phyloP scores from a whole-genome alignment of 1,140 invertebrate genomes.

The Pteromalus puparum region DNA sequence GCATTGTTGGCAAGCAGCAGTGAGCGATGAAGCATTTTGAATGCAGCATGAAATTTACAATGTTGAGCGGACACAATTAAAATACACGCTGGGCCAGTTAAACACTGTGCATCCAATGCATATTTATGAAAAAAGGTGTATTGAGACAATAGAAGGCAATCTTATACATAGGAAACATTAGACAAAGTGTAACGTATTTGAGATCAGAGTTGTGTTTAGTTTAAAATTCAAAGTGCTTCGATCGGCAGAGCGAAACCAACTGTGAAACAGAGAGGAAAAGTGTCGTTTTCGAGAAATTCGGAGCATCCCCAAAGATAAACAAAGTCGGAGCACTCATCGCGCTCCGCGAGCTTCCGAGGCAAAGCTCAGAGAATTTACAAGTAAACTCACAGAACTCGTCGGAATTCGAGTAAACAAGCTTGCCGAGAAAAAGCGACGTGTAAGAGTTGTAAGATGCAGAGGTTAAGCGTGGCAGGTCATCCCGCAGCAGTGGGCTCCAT shows the following conservation, averaged over 20 bases:
- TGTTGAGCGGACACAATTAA: slow-evolving; percentile 7
- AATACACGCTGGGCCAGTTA: slow-evolving; percentile 19
- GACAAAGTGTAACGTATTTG: not conserved
- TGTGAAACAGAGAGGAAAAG: not conserved
- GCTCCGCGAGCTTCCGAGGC: not conserved
- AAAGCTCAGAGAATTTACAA: not conserved
- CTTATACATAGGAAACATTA: slow-evolving; percentile 31
- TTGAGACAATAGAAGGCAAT: slow-evolving; percentile 47
- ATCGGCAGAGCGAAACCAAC: not conserved
- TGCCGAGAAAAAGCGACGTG: not conserved
- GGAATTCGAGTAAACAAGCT: slow-evolving; percentile 38
- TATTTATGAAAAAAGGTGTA: slow-evolving; percentile 59
- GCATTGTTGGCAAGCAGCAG: slow-evolving; percentile 15
- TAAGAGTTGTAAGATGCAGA: slow-evolving; percentile 45
- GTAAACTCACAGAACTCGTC: not conserved
- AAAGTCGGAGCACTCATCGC: not conserved
- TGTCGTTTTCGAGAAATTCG: too few species aligned
- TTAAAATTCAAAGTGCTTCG: slow-evolving; percentile 5
- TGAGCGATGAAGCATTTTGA: slow-evolving; percentile 11
- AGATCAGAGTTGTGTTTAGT: not conserved
- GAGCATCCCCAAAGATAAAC: not conserved
- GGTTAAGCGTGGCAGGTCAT: slow-evolving; percentile 37
- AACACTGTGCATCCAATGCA: slow-evolving; percentile 36
- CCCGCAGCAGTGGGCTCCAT: not conserved
- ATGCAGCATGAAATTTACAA: slow-evolving; percentile 22